Base-by-base conservation (phyloP, 2,797 vertebrate genomes). In the Chloroceryle inda region DNA sequence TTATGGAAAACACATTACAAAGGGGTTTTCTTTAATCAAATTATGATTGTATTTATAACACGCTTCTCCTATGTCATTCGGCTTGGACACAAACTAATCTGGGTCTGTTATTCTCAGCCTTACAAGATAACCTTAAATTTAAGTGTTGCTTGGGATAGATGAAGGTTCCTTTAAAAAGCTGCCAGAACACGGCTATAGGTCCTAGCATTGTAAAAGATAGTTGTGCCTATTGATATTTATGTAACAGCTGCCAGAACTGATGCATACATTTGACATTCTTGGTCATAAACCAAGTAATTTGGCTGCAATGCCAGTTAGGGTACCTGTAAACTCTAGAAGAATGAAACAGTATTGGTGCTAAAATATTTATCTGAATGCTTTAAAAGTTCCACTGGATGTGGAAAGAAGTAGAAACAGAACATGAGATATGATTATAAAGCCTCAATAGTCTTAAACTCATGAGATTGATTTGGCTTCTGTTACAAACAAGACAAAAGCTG, bases 401-500 rank as follows among this genome's bases (percentile, higher is more conserved):
- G 31, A 84, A 6, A 10, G 31, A 77, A 73, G 38, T 11, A 29
- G 33, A 68, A 94, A 79, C 8, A 76, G 59, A 94, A 55, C 42
- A 85, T 47, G 45, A 91, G 40, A 74, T 72, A 62, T 47, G 31
- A 85, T 77, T 78, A 61, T 37, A 27, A 58, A 77, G 64, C 42
- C 81, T 83, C 77, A 78, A 68, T 80, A 81, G 74, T 38, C 38
- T 62, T 73, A 85, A 91, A 91, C 67, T 76, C 42, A 49, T n/a
- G 27, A 85, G 74, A 90, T 24, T 79, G 79, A 91, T 22, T 62
- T 0, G 72, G 58, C n/a, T 85, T 84, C 59, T 53, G 31, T 71
- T 82, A 67, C 55, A 92, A 47, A 67, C 63, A 88, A 69, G 53
- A 89, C 63, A 79, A 91, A 91, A 92, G 77, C 84, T 63, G 59